phyloP scores from a whole-genome alignment of 2,797 vertebrate species.

The Sparidentex hasta region DNA sequence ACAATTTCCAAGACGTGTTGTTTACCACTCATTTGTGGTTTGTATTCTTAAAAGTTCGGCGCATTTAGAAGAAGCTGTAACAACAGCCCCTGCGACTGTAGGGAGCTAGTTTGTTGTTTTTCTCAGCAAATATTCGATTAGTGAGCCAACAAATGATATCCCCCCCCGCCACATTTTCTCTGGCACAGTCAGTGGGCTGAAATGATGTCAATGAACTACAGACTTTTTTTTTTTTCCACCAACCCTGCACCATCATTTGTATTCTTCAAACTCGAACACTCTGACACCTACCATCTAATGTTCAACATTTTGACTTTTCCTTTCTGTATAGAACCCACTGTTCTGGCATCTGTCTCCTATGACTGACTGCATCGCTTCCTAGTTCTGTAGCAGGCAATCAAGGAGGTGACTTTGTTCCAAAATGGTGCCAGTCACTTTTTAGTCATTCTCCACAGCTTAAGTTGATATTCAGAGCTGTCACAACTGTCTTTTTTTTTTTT shows the following conservation, averaged over 20 bases:
- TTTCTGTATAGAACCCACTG: slow-evolving; percentile 18
- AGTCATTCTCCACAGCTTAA: slow-evolving; percentile 44
- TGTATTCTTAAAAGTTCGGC: not conserved
- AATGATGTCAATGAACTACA: not conserved
- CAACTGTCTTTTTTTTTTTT: slow-evolving; percentile 39
- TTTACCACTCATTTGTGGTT: slow-evolving; percentile 25
- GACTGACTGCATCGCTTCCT: slow-evolving; percentile 34
- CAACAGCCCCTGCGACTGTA: not conserved
- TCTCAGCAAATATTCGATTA: not conserved
- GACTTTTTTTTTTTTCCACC: not conserved
- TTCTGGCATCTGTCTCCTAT: slow-evolving; percentile 49
- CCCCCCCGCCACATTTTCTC: not conserved
- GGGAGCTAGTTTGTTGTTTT: not conserved
- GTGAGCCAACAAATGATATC: not conserved
- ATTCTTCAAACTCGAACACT: slow-evolving; percentile 8
- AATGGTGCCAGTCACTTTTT: slow-evolving; percentile 44
- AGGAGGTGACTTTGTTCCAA: slow-evolving; percentile 36
- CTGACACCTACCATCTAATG: slow-evolving; percentile 27
- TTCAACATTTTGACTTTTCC: slow-evolving; percentile 22
- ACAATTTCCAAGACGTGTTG: not conserved
- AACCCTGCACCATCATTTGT: not conserved
- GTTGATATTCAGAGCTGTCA: slow-evolving; percentile 44
- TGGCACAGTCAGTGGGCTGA: not conserved
- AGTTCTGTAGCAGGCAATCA: slow-evolving; percentile 36
- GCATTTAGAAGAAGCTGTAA: not conserved